phyloP scores from a whole-genome alignment of 2,797 vertebrate genomes.

The Allochrocebus solatus region DNA sequence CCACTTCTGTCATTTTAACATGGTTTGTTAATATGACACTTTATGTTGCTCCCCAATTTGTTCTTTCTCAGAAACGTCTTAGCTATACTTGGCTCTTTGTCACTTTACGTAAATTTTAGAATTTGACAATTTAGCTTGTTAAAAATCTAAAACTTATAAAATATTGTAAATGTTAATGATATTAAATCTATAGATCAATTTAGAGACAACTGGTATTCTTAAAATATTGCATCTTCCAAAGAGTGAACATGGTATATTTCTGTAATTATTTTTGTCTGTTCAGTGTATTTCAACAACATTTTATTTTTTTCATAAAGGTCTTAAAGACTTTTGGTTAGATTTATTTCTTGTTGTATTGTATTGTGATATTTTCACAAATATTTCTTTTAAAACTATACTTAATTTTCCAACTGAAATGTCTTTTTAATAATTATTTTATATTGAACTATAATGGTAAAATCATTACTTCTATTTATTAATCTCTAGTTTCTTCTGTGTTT shows the following conservation, averaged over 20 bases:
- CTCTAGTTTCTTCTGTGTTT: background rate
- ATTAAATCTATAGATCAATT: background rate
- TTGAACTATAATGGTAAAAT: background rate
- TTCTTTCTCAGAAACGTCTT: background rate
- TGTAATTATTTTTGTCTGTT: background rate
- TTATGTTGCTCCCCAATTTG: background rate
- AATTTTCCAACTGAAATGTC: background rate
- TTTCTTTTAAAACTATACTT: background rate
- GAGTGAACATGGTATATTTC: background rate
- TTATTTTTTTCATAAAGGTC: background rate
- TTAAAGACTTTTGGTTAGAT: background rate
- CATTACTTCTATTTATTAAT: background rate
- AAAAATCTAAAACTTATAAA: background rate
- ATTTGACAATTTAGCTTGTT: background rate
- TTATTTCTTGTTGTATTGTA: background rate
- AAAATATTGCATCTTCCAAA: background rate
- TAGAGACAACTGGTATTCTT: background rate
- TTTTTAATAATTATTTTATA: background rate
- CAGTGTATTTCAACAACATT: background rate
- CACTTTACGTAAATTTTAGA: background rate
- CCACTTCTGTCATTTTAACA: background rate
- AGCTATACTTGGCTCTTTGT: background rate
- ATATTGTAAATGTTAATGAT: background rate
- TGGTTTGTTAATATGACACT: background rate
- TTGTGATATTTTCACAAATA: background rate